Evolutionary conservation across 2,113 vertebrate species (phyloP).

Genomic region (Fregetta grallaria): DNA sequence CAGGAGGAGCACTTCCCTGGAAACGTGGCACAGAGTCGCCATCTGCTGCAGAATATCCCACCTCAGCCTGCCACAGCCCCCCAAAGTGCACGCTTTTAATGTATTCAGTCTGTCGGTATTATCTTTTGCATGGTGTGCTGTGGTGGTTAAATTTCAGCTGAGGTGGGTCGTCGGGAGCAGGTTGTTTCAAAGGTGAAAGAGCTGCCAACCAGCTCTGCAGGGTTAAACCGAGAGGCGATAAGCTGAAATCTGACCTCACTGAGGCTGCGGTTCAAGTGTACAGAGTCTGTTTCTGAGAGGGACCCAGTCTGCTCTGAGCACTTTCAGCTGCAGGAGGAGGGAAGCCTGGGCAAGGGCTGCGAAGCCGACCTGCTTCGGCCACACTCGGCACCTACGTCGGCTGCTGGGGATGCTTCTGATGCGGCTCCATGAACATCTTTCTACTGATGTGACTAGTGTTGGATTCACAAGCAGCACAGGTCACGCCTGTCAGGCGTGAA

Average conservation of each 20-base stretch:
- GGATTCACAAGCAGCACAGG: not conserved
- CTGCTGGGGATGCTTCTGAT: not conserved
- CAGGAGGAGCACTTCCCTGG: not conserved
- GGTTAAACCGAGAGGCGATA: not conserved
- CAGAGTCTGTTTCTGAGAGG: not conserved
- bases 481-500: not conserved
- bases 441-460: not conserved
- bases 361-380: not conserved
- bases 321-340: not conserved
- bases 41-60: not conserved
- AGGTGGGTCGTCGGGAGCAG: not conserved
- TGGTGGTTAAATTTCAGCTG: constrained; percentile 24
- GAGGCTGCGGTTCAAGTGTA: not conserved
- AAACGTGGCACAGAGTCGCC: fast-evolving
- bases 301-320: not conserved
- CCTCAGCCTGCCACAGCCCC: not conserved
- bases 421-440: not conserved
- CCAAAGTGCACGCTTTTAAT: not conserved
- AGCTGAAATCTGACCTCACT: not conserved
- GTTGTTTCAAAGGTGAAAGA: constrained; percentile 49
- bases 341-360: not conserved
- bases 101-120: not conserved
- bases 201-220: not conserved
- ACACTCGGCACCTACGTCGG: fast-evolving
- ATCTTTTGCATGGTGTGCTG: not conserved